Percentiles rank a stretch among this genome's conserved stretches.
Evolutionary conservation across 2,888 invertebrate species (phyloP).

Genomic region (Melanostoma scalare): DNA sequence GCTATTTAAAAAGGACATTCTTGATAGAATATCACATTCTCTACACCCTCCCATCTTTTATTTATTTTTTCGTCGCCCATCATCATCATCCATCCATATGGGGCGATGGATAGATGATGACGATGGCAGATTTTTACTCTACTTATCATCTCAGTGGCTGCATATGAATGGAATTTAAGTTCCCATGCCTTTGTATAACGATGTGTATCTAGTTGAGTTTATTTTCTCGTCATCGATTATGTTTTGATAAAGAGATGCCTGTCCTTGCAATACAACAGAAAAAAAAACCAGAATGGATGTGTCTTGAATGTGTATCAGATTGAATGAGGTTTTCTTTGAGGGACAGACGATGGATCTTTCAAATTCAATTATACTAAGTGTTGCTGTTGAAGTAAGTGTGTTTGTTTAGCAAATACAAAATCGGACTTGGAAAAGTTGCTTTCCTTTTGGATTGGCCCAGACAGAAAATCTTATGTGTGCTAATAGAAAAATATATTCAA

Average conservation of each 20-base stretch:
- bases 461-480: too few species aligned
- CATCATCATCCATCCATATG: neutral
- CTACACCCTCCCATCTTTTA: conserved; percentile 26
- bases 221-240: conserved; percentile 68
- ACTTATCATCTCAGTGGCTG: conserved; percentile 69
- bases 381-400: conserved; percentile 35
- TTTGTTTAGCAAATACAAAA: conserved; percentile 40
- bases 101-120: conserved; percentile 33
- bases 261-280: conserved; percentile 14
- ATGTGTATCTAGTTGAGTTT: conserved; percentile 54
- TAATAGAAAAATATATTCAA: too few species aligned
- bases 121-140: conserved; percentile 59
- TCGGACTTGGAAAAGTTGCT: conserved; percentile 47
- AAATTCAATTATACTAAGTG: conserved; percentile 67
- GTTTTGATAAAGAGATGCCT: conserved; percentile 44
- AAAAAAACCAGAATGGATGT: conserved; percentile 10
- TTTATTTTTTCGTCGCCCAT: neutral
- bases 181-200: conserved; percentile 44
- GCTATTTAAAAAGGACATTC: conserved; percentile 51
- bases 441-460: neutral
- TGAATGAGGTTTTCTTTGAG: conserved; percentile 42
- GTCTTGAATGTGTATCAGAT: conserved; percentile 53
- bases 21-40: conserved; percentile 65
- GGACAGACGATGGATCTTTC: conserved; percentile 28
- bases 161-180: conserved; percentile 69